phyloP scores from a whole-genome alignment of 2,888 invertebrate genomes.

The Drosophila meridionalis region DNA sequence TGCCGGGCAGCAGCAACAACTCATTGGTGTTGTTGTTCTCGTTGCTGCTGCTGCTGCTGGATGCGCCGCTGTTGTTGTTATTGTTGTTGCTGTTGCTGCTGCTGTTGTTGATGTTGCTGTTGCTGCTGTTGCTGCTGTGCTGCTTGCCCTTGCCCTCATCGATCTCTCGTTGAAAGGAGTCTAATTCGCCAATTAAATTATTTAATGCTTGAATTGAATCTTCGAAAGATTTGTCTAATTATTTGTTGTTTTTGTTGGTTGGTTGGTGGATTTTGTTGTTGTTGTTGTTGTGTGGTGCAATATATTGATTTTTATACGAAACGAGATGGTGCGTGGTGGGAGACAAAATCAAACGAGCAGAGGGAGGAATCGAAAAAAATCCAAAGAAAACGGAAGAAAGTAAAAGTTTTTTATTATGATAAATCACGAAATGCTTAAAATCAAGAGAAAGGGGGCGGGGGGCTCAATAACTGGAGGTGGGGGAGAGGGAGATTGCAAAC shows the following conservation, averaged over 20 bases:
- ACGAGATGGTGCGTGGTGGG: constrained; percentile 22
- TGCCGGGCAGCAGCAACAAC: constrained; percentile 42
- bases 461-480: neutral
- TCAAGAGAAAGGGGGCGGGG: constrained; percentile 7
- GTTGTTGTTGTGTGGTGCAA: constrained; percentile 64
- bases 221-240: constrained; percentile 85
- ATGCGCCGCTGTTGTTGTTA: constrained; percentile 42
- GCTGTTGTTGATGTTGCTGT: constrained; percentile 50
- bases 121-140: constrained; percentile 57
- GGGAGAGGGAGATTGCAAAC: neutral
- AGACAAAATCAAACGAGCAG: constrained; percentile 54
- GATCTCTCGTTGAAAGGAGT: constrained; percentile 85
- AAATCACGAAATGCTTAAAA: constrained; percentile 13
- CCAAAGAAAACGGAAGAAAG: constrained; percentile 47
- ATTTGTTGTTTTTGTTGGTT: constrained; percentile 57
- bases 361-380: constrained; percentile 39
- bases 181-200: constrained; percentile 86
- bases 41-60: constrained; percentile 54
- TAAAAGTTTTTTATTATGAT: constrained; percentile 33
- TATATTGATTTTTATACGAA: constrained; percentile 40
- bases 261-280: constrained; percentile 31
- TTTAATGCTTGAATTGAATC: constrained; percentile 85
- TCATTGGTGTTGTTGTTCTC: constrained; percentile 69
- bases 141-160: constrained; percentile 82
- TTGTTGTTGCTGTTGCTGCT: constrained; percentile 39